Percentiles rank a stretch among this genome's conserved stretches.
Conservation (phyloP, 2,797 vertebrate species). For the Eulemur albifrons region DNA sequence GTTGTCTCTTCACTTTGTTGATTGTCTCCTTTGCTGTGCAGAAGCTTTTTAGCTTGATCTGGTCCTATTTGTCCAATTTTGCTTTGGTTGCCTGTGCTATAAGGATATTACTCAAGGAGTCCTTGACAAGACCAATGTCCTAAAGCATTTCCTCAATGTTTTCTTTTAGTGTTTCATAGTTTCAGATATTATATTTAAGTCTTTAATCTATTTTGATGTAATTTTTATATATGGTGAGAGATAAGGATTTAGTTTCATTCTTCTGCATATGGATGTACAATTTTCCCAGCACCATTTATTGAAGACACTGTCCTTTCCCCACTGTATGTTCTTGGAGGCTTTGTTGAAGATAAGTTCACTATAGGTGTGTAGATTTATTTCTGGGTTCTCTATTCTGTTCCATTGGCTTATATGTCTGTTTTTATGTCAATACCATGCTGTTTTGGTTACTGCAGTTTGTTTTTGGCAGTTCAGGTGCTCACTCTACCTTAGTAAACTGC, state of each 20-base stretch:
- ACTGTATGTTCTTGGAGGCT: background rate
- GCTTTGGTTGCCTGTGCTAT: background rate
- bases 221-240: background rate
- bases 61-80: background rate
- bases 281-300: background rate
- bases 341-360: background rate
- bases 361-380: background rate
- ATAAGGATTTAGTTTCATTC: background rate
- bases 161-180: background rate
- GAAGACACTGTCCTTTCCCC: background rate
- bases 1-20: background rate
- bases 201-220: background rate
- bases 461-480: background rate
- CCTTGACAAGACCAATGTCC: background rate
- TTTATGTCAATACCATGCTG: background rate
- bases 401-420: background rate
- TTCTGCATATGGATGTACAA: background rate
- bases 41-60: background rate
- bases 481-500: background rate
- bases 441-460: background rate
- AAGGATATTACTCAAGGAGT: background rate
- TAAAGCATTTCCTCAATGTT: background rate
- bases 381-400: background rate
- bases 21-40: background rate
- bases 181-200: background rate